Evolutionary conservation across 2,797 vertebrate genomes (phyloP), one percentile per base, ranked within the genome.

Genomic region (Tangara arthus): DNA sequence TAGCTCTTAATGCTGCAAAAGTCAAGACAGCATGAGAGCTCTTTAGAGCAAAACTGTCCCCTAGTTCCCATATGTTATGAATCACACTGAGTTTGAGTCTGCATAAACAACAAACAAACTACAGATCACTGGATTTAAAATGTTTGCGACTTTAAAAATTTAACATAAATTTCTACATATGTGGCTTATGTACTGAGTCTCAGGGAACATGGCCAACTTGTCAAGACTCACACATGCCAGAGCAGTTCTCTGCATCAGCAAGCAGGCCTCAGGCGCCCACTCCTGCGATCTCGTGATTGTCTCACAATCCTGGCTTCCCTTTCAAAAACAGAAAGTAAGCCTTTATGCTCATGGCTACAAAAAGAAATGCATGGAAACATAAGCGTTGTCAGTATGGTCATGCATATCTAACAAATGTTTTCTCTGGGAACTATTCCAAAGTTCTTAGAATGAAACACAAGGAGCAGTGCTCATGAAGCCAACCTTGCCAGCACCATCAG

Each of bases 311-410:
- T 77, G 63, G 12, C n/a, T 89, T 90, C 81, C 44, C 46, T 79
- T 93, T 90, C 39, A 91, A 66, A 90, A 88, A 53, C 5, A 91
- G 21, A 90, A 83, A 90, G 39, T 59, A 87, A 90, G 37, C 60
- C 70, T 63, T 76, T 84, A 37, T 76, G 50, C 44, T 66, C 7
- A 19, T 64, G 66, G 52, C 56, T 82, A 23, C 47, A 75, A 72
- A 75, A 72, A 82, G 82, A 84, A 85, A 73, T 64, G 83, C 53
- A 47, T 80, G 57, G 70, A 78, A 89, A 82, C 79, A 9, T 19
- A 66, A 70, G 64, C 60, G 32, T 82, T 82, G 46, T 56, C 57
- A 22, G 23, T 47, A 46, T 18, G 3, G 76, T 55, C 55, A 12
- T 57, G 46, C n/a, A 15, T 80, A 60, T 57, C 68, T 76, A 32